Evolutionary conservation across 64 coral and sea anemone species (phyloP), one percentile per base, ranked within the genome.

Genomic region (Actinia tenebrosa): DNA sequence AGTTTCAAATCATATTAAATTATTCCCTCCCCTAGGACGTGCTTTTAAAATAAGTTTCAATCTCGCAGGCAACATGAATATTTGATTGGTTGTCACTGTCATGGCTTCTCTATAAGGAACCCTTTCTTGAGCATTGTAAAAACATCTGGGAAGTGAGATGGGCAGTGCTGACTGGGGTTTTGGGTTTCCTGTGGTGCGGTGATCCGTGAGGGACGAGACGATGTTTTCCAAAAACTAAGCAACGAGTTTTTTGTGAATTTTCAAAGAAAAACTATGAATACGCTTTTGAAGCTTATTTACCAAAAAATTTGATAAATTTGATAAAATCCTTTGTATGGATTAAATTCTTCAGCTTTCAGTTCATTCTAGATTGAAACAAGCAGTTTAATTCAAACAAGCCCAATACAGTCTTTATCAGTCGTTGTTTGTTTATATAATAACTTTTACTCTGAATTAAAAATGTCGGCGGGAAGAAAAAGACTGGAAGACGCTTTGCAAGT

Each of bases 381-480:
- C 69, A n/a, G 11, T 42, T 30, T 43, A 3, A 42, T 75, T 14
- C 25, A 75, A 75, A 16, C 69, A 75, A 13, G 10, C n/a, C 26
- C 11, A 75, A 42, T 1, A 25, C n/a, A 75, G 69, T 30, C 10
- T 75, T 75, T 75, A 20, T 69, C 23, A 37, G 30, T 69, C 3
- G 19, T 30, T 30, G 23, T 75, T 81, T 81, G 79, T 50, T 81
- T 81, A 50, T 17, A 16, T 37, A 37, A 37, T 37, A 44, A 10
- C 19, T n/a, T 7, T 66, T n/a, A 23, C 56, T 58, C 56, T 58
- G 56, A 79, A 79, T 17, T 27, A 47, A n/a, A 86, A 84, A 99
- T 99, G 97, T 99, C 97, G 83, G 88, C 97, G 17, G 93, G 93
- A 45, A 92, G 97, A 89, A 89, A 90, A 64, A 87, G 97, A 18